phyloP scores from a whole-genome alignment of 2,113 vertebrate genomes.

The Gavia stellata region DNA sequence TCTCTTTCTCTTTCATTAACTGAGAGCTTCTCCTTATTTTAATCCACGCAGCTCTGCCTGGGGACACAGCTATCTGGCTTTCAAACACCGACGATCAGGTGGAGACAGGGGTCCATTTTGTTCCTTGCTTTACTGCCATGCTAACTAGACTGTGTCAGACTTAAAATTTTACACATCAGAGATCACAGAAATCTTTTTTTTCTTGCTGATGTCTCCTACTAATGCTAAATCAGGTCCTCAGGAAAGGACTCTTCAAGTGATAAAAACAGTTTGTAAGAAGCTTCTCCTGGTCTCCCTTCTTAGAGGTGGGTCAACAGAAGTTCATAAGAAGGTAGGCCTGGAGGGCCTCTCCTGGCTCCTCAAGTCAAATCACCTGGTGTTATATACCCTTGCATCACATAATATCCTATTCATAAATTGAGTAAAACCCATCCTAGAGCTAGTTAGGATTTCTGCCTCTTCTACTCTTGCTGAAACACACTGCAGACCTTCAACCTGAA shows the following conservation, averaged over 20 bases:
- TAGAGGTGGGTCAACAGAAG: neutral
- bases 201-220: neutral
- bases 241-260: neutral
- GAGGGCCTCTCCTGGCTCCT: neutral
- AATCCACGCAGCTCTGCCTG: neutral
- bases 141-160: neutral
- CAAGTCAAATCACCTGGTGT: neutral
- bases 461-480: neutral
- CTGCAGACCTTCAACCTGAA: neutral
- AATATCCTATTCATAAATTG: neutral
- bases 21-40: conserved; percentile 22
- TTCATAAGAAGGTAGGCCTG: neutral
- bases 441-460: neutral
- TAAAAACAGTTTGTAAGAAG: neutral
- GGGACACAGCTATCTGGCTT: neutral
- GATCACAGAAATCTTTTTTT: neutral
- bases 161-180: neutral
- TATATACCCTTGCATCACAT: neutral
- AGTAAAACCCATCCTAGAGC: neutral
- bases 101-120: neutral
- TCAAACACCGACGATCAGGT: neutral
- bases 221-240: neutral
- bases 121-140: neutral
- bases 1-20: neutral
- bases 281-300: neutral